Conservation (phyloP, 2,113 vertebrate species). For the Vulpes lagopus region DNA sequence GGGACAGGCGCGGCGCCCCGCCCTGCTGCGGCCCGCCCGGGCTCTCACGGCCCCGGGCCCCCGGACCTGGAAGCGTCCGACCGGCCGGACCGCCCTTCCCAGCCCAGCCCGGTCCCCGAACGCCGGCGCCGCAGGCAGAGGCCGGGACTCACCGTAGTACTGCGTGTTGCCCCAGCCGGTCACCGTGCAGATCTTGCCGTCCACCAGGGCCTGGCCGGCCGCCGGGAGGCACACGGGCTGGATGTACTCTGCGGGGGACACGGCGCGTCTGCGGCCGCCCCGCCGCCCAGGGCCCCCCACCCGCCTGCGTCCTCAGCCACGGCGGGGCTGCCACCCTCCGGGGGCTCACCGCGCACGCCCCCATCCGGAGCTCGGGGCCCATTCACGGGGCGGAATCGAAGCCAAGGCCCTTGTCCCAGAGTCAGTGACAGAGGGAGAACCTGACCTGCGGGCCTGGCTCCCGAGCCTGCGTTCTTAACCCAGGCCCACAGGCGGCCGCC, state of each 20-base stretch:
- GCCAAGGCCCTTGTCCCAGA: not conserved
- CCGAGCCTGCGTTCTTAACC: not conserved
- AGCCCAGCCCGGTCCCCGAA: not conserved
- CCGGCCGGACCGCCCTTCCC: not conserved
- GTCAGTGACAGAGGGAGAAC: not conserved
- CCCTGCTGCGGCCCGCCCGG: not conserved
- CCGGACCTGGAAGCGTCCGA: too few relatives aligned
- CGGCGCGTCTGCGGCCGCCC: too few relatives aligned
- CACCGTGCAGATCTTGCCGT: conserved; percentile 93
- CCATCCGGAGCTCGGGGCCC: too few relatives aligned
- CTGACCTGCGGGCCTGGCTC: not conserved
- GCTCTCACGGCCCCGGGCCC: not conserved
- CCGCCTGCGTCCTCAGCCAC: too few relatives aligned
- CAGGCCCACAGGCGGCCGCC: not conserved
- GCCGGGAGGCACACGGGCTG: conserved; percentile 94
- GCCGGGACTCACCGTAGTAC: conserved; percentile 90
- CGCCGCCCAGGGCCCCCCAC: too few relatives aligned
- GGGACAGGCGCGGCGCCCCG: not conserved
- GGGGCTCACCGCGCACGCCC: not conserved
- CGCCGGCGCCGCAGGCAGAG: accelerated
- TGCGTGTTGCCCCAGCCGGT: conserved; percentile 95
- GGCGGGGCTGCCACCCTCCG: accelerated
- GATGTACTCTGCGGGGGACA: conserved; percentile 89
- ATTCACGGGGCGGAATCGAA: not conserved
- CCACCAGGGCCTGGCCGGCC: conserved; percentile 90